Conservation (phyloP, 1,140 invertebrate genomes). For the Magallana gigas region DNA sequence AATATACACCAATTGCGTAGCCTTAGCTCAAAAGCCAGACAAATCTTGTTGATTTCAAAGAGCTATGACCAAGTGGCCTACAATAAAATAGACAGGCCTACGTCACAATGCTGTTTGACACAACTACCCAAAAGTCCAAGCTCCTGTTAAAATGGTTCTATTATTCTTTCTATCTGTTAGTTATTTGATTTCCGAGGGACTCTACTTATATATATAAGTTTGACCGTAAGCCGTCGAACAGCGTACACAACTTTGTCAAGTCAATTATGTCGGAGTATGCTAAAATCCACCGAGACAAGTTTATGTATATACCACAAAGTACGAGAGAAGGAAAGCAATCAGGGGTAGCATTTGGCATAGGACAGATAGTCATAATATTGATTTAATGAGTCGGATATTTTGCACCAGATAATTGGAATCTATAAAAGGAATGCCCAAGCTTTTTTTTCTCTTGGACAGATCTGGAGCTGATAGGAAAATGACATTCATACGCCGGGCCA, state of each 20-base stretch:
- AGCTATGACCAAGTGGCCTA: no score
- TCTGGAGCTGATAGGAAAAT: constrained; percentile 12
- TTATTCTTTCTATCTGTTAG: background rate
- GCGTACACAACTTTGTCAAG: background rate
- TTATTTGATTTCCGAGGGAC: background rate
- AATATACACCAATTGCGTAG: no score
- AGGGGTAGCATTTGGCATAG: constrained; percentile 15
- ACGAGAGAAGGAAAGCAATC: constrained; percentile 15
- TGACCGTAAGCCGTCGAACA: no score
- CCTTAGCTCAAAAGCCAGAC: no score
- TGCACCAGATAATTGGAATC: constrained; percentile 32
- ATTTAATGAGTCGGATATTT: constrained; percentile 25
- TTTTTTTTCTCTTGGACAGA: constrained; percentile 28
- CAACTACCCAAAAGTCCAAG: no score
- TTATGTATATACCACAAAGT: background rate
- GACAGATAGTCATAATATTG: constrained; percentile 34
- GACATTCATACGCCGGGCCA: background rate
- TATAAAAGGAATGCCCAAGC: constrained; percentile 7
- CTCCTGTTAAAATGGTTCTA: background rate
- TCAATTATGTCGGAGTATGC: background rate
- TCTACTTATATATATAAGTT: background rate
- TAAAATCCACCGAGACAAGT: background rate
- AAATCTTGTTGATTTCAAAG: no score
- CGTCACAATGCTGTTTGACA: no score
- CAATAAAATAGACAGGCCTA: no score